Evolutionary conservation across 2,888 invertebrate genomes (phyloP), one percentile per base, ranked within the genome.

Genomic region (Harpalus rubripes): DNA sequence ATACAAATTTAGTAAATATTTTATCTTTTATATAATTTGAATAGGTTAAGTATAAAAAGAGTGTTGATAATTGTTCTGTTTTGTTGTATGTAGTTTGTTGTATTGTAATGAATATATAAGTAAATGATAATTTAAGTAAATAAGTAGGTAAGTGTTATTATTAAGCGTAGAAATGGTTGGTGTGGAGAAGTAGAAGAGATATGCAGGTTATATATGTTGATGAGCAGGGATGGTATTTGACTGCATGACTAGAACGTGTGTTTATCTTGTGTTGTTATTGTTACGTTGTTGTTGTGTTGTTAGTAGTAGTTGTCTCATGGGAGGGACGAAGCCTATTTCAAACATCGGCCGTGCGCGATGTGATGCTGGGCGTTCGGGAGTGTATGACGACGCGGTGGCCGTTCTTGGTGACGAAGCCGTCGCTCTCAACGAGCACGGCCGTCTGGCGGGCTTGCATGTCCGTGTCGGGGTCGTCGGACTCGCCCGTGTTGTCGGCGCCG

Each of bases 331-430:
- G 93, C 94, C 93, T 94, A 91, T 95, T 95, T 96, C 96, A 97
- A 93, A 97, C 97, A 92, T 97, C 96, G 90, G 95, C 95, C 89
- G 95, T 94, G 90, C 94, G 93, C 89, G 97, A 96, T 91, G 96
- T 95, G 91, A 96, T 94, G 92, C 96, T 96, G 90, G 96, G 95
- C 91, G 96, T 97, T 91, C 96, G 95, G 92, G 95, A 96, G 92
- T 96, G 96, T 91, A 97, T 95, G 92, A 97, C 96, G 92, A 97
- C 97, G 92, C 96, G 96, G 93, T 96, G 97, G 90, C 96, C 96
- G 91, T 97, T 97, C 93, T 96, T 96, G 89, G 95, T 96, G 89
- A 95, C 94, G 91, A 94, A 96, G 87, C 96, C 95, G 91, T 96
- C 96, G 91, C 95, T 95, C 92, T 96, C 95, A 90, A 97, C 95